These are phyloP conservation scores for Plusia festucae DNA, from an alignment of 2,888 invertebrate genomes.

Conservation along the genomic window DNA sequence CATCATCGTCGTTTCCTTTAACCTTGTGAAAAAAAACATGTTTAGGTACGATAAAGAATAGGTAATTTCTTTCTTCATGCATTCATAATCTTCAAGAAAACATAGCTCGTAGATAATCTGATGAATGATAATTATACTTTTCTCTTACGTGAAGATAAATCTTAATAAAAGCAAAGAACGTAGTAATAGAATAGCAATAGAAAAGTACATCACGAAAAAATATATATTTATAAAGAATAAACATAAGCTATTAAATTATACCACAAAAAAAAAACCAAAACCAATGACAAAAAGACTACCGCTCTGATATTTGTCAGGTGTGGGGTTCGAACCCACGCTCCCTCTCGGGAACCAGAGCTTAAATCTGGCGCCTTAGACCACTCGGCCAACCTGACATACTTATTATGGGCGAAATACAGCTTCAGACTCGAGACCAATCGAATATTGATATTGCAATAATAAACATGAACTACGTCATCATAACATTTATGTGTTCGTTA, in stretches of 20 bases:
- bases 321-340: slow-evolving; percentile 96
- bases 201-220: too few relatives aligned
- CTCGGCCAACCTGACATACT: slow-evolving; percentile 93
- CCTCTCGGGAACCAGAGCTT: slow-evolving; percentile 95
- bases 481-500: too few relatives aligned
- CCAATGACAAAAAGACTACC: not conserved
- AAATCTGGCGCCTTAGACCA: slow-evolving; percentile 96
- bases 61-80: too few relatives aligned
- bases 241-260: not conserved
- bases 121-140: too few relatives aligned
- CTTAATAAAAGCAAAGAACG: too few relatives aligned
- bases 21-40: too few relatives aligned
- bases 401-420: not conserved
- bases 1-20: too few relatives aligned
- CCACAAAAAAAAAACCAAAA: not conserved
- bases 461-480: not conserved
- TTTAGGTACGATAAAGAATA: too few relatives aligned
- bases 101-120: too few relatives aligned
- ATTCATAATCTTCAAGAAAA: too few relatives aligned
- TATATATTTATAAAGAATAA: not conserved
- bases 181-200: too few relatives aligned
- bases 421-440: not conserved
- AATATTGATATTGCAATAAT: not conserved
- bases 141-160: too few relatives aligned
- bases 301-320: slow-evolving; percentile 88